Percentiles rank a stretch among this genome's conserved stretches.
Conservation (phyloP, 1,140 invertebrate genomes). For the Lithobius niger region DNA sequence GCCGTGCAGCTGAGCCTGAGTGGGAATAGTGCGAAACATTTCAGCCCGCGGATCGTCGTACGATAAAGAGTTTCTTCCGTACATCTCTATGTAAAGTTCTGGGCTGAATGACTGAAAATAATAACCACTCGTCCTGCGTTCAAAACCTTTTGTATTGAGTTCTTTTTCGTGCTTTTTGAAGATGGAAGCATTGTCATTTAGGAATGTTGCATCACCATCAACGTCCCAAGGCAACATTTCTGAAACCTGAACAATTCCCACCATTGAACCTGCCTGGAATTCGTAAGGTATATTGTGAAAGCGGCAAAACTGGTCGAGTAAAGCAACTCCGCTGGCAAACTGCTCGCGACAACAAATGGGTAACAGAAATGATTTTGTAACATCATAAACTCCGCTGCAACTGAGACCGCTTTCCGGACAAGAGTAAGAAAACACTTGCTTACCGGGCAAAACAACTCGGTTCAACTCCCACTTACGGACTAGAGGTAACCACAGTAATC, state of each 20-base stretch:
- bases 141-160: slow-evolving; percentile 17
- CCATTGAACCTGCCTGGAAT: slow-evolving; percentile 22
- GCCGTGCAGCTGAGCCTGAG: slow-evolving; percentile 20
- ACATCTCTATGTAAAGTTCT: slow-evolving; percentile 1
- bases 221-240: slow-evolving; percentile 25
- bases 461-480: slow-evolving; percentile 18
- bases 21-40: slow-evolving; percentile 15
- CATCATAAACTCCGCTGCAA: background rate
- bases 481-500: slow-evolving; percentile 17
- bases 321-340: slow-evolving; percentile 11
- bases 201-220: slow-evolving; percentile 21
- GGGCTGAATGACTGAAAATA: background rate
- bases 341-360: slow-evolving; percentile 19
- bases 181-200: background rate
- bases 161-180: background rate
- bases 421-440: background rate
- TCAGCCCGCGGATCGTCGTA: no score
- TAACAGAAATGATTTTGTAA: background rate
- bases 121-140: slow-evolving; percentile 13
- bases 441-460: background rate
- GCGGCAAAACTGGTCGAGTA: slow-evolving; percentile 9
- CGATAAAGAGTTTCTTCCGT: background rate
- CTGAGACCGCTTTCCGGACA: background rate
- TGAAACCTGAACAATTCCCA: slow-evolving; percentile 25
- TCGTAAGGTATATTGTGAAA: slow-evolving; percentile 19